phyloP scores from a whole-genome alignment of 2,888 invertebrate genomes.

The Eristalis arbustorum region DNA sequence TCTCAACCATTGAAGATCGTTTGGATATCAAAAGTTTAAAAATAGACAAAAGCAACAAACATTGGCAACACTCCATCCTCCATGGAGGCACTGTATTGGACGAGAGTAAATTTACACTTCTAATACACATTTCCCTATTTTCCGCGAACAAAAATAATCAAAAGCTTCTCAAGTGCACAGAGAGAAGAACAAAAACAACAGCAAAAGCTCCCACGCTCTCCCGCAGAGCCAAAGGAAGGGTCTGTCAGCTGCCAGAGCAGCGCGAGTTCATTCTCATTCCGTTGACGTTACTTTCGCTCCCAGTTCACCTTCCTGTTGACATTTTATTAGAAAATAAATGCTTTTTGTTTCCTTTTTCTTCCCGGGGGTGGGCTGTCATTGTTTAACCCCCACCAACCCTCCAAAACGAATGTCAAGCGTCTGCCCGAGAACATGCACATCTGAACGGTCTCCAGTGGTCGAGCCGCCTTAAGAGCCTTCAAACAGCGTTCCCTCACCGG shows the following conservation, averaged over 20 bases:
- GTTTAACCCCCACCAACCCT: background rate
- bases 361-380: background rate
- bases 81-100: background rate
- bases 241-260: too few species aligned
- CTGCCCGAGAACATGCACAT: background rate
- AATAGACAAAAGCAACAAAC: background rate
- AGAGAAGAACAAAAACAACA: background rate
- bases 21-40: too few species aligned
- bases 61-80: constrained; percentile 27
- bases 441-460: constrained; percentile 8
- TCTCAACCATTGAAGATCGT: too few species aligned
- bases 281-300: background rate
- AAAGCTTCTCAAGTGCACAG: constrained; percentile 8
- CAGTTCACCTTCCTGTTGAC: constrained; percentile 50
- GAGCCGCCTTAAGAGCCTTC: constrained; percentile 30
- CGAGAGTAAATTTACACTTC: constrained; percentile 5
- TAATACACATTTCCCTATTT: constrained; percentile 24
- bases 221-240: background rate
- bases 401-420: constrained; percentile 52
- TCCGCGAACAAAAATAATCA: constrained; percentile 8
- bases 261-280: constrained; percentile 1
- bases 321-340: constrained; percentile 44
- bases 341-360: background rate
- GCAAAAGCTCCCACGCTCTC: constrained; percentile 11
- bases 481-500: background rate